Evolutionary conservation across 2,113 vertebrate species (phyloP), one percentile per base, ranked within the genome.

Genomic region (Phylloscopus trochilus): DNA sequence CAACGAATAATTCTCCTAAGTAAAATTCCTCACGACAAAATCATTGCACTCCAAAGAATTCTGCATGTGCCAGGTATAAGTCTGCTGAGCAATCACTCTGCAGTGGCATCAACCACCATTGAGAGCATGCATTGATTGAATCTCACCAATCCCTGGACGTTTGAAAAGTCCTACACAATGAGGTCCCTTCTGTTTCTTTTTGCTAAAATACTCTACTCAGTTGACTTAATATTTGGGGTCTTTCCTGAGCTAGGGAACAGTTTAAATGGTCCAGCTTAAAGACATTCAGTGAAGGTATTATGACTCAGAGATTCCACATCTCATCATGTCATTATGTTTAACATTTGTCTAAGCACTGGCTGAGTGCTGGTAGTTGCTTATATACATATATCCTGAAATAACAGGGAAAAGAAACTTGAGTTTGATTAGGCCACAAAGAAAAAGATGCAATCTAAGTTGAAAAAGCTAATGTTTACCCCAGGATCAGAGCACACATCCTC

Each of bases 131-230:
- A 58, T 85, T 91, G 53, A 53, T 7, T 80, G 27, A 23, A 53
- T 94, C 59, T 88, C 58, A 67, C n/a, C 55, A 33, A 13, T 46
- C n/a, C 41, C 51, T 66, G 37, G 12, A 62, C n/a, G 43, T 58
- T 66, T 80, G 49, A 33, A 53, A 33, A 67, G 20, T 51, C 20
- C 26, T 76, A 18, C 33, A 70, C 26, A 46, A 43, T 31, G 33
- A 73, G 18, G 13, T 55, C 10, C 17, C 55, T 88, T 80, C 66
- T 87, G 22, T 53, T 46, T 88, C 41, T 85, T 87, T 62, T 78
- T 55, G 10, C 30, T 81, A 30, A 78, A 77, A n/a, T 73, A 58
- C 6, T 17, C 23, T 60, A 4, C n/a, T 62, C 0, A 0, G 5
- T 23, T 87, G 59, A 33, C 18, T 85, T 88, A 72, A 72, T 3